A percentile compares a stretch with the other conserved stretches of the same genome.
Conservation (phyloP, 2,113 vertebrate genomes). For the human (Homo sapiens) region DNA sequence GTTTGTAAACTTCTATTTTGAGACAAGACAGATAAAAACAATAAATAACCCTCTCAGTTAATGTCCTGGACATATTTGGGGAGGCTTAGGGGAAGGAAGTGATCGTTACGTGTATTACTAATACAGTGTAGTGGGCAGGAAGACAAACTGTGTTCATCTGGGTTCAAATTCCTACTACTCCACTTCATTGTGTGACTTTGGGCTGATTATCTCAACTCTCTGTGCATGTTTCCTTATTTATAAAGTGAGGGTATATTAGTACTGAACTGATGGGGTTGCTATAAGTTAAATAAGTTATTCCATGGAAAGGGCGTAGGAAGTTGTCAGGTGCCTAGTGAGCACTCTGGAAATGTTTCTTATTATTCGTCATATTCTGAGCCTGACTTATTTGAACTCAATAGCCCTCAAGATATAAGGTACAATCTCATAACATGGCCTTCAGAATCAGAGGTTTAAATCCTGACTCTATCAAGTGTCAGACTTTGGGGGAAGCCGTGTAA, state of each 20-base stretch:
- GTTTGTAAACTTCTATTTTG: neutral
- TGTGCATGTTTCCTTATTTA: neutral
- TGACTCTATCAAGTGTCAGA: neutral
- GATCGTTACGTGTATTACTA: neutral
- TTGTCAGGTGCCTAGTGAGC: neutral
- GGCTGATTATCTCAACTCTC: neutral
- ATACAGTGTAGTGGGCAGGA: neutral
- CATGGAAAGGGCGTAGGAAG: neutral
- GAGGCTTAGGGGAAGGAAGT: neutral
- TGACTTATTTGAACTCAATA: neutral
- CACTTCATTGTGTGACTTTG: neutral
- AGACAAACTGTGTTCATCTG: fast-evolving
- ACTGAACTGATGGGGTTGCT: neutral
- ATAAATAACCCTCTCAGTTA: neutral
- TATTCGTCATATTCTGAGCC: neutral
- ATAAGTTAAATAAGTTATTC: neutral
- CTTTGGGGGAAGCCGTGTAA: neutral
- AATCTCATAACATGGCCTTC: neutral
- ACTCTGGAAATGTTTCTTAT: neutral
- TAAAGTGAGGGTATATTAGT: neutral
- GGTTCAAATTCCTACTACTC: neutral
- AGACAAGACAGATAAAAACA: neutral
- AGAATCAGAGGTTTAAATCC: neutral
- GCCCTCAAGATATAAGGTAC: neutral
- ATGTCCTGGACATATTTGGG: neutral